Evolutionary conservation across 2,888 invertebrate genomes (phyloP), one percentile per base, ranked within the genome.

Genomic region (Molanna angustata): DNA sequence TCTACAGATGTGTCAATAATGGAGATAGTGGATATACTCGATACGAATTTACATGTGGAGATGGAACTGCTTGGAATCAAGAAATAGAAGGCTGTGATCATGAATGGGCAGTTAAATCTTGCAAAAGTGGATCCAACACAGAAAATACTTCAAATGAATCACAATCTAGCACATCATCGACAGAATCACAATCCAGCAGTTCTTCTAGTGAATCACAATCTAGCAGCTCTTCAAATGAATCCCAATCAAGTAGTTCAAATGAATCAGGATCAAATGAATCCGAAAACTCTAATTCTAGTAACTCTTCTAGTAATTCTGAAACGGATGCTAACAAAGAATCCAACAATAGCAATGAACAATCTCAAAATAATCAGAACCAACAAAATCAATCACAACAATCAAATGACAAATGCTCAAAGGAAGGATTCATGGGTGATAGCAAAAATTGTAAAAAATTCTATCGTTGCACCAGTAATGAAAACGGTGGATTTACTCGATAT

Each of bases 1-100:
- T 90, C 71, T 88, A 87, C 65, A 79, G 89, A 60, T 90, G 90
- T 68, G 87, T 88, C 17, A 73, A 76, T 52, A 77, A 80, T 64
- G 82, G 80, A 1, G 70, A 76, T 20, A 80, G 79, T 54, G 74
- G 75, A 2, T 86, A 74, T 62, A 81, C 71, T 41, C 83, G 80
- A 68, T 84, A 85, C 65, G 84, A 87, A 57, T 90, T 87, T 66
- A 72, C 72, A 11, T 90, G 90, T 67, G 81, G 81, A 1, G 76
- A 79, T 52, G 85, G 84, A 31, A 86, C 86, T 0, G 79, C 80
- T n/a, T 87, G 86, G 85, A 83, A 85, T 62, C 78, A 80, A 63
- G 73, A 74, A 13, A 69, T 79, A 46, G 76, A 80, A 63, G 79
- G 80, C 1, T 87, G 83, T 61, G 81, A 81, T 64, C 82, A 89